Percentiles rank a stretch among this genome's conserved stretches.
phyloP scores from a whole-genome alignment of 1,140 invertebrate species.

The Hyposmocoma kahamanoa region DNA sequence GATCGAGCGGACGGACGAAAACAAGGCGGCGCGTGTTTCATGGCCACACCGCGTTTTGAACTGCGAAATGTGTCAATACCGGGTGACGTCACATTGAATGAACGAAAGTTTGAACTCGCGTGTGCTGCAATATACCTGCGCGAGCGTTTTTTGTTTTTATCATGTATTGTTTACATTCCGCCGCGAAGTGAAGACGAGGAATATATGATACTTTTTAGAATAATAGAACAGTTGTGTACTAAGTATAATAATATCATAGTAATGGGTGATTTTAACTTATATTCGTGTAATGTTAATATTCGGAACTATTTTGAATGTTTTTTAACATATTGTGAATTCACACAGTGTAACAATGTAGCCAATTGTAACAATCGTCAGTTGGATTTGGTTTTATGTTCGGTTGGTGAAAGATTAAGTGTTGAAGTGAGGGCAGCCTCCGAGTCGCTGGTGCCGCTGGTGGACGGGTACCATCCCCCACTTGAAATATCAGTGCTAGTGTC shows the following conservation, averaged over 20 bases:
- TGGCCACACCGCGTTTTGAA: neutral
- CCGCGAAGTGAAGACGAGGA: neutral
- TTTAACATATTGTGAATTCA: neutral
- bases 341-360: neutral
- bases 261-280: neutral
- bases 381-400: neutral
- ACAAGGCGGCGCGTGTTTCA: neutral
- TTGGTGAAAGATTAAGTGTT: too few relatives aligned
- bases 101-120: too few relatives aligned
- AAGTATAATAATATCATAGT: neutral
- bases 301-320: neutral
- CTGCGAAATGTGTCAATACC: too few relatives aligned
- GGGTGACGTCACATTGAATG: too few relatives aligned
- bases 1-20: constrained; percentile 3
- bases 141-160: neutral
- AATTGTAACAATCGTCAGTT: neutral
- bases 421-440: too few relatives aligned
- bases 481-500: too few relatives aligned
- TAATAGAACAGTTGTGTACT: neutral
- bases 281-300: neutral
- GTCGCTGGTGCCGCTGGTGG: too few relatives aligned
- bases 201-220: neutral
- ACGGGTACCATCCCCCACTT: too few relatives aligned
- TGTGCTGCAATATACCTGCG: neutral
- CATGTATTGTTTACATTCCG: too few relatives aligned